Conservation (phyloP, 2,113 vertebrate species). For the Tragelaphus buxtoni region DNA sequence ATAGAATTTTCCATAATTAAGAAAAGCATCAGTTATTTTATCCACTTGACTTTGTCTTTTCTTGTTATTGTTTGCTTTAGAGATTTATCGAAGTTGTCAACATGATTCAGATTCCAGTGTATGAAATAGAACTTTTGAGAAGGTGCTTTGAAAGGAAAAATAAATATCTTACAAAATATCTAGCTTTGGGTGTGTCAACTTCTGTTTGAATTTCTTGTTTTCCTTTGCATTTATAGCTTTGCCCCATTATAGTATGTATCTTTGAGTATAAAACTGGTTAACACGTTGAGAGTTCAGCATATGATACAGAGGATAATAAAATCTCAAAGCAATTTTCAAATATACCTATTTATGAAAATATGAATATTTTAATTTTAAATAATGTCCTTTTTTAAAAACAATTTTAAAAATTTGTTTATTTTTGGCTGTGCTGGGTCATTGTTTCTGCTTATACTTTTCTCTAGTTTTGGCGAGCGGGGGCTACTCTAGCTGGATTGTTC, state of each 20-base stretch:
- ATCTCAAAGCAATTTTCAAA: slow-evolving; percentile 33
- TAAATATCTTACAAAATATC: slow-evolving; percentile 44
- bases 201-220: slow-evolving; percentile 40
- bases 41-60: slow-evolving; percentile 54
- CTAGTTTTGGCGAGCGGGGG: neutral
- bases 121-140: slow-evolving; percentile 52
- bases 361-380: slow-evolving; percentile 4
- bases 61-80: slow-evolving; percentile 59
- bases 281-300: neutral
- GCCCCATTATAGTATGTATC: neutral
- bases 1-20: slow-evolving; percentile 52
- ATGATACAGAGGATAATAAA: neutral
- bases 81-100: slow-evolving; percentile 57
- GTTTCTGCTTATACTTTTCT: neutral
- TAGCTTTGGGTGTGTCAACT: slow-evolving; percentile 8
- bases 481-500: neutral
- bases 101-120: slow-evolving; percentile 54
- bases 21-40: slow-evolving; percentile 56
- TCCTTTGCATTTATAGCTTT: slow-evolving; percentile 18
- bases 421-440: neutral
- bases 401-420: neutral
- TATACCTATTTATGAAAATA: slow-evolving; percentile 15
- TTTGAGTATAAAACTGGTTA: slow-evolving; percentile 42
- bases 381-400: neutral
- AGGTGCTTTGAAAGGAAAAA: slow-evolving; percentile 45